Percentiles rank a stretch among this genome's conserved stretches.
These are phyloP conservation scores for Cettia cetti DNA, from an alignment of 2,113 vertebrate species.

Conservation along the genomic window DNA sequence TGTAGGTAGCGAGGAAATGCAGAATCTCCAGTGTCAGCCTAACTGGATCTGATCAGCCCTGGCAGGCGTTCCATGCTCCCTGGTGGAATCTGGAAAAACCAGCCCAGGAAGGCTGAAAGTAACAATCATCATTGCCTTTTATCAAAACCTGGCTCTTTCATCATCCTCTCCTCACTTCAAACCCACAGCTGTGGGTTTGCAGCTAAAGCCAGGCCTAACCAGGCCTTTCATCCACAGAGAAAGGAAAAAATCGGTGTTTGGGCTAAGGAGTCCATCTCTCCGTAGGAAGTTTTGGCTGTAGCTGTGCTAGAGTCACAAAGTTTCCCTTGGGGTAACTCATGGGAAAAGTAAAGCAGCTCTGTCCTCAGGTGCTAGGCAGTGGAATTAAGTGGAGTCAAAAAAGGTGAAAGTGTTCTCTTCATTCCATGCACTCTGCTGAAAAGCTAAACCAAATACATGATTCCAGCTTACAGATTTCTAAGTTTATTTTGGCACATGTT, in stretches of 20 bases:
- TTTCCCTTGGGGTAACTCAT: background rate
- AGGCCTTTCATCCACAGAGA: background rate
- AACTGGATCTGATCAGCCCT: background rate
- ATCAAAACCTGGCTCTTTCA: background rate
- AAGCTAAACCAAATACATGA: background rate
- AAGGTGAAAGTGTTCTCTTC: background rate
- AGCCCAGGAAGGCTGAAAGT: background rate
- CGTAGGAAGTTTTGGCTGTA: background rate
- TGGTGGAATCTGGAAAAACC: slow-evolving; percentile 5
- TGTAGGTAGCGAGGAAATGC: background rate
- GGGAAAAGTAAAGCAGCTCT: background rate
- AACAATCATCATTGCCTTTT: background rate
- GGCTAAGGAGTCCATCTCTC: background rate
- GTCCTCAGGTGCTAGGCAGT: background rate
- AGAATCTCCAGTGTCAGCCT: background rate
- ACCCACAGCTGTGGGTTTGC: background rate
- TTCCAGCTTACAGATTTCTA: background rate
- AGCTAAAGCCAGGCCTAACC: background rate
- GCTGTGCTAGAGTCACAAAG: background rate
- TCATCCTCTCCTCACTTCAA: background rate
- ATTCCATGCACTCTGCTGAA: background rate
- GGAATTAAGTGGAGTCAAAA: background rate
- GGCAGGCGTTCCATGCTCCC: background rate
- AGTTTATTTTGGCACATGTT: background rate
- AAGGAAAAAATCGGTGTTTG: background rate